These are phyloP conservation scores for Lophotis ruficrista DNA, from an alignment of 2,113 vertebrate species.

Conservation along the genomic window DNA sequence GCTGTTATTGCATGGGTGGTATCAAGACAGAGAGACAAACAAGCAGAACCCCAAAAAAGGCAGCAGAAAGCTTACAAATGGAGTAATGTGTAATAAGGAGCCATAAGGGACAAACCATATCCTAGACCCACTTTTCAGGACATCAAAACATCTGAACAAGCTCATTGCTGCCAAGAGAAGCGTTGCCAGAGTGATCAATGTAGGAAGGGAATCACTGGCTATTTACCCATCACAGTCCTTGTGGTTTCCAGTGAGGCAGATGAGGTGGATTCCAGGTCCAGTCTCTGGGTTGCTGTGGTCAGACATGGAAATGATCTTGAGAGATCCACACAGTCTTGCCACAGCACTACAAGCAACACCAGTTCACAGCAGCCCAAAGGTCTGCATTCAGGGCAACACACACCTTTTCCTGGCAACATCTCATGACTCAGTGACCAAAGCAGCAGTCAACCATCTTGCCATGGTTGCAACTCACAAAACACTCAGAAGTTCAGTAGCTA, in stretches of 20 bases:
- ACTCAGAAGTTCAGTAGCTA: background rate
- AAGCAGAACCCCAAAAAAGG: background rate
- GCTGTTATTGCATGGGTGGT: background rate
- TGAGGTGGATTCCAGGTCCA: background rate
- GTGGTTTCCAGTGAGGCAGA: background rate
- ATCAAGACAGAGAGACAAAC: background rate
- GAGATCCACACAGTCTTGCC: background rate
- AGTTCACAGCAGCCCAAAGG: background rate
- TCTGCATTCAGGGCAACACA: fast-evolving
- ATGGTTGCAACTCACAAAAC: fast-evolving
- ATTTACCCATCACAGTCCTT: slow-evolving; percentile 20
- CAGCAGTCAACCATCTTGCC: fast-evolving
- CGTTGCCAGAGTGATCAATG: background rate
- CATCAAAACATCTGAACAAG: background rate
- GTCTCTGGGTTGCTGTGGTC: background rate
- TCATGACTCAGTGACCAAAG: background rate
- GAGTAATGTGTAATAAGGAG: background rate
- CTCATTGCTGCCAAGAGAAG: background rate
- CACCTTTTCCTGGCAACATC: background rate
- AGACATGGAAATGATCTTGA: slow-evolving; percentile 1
- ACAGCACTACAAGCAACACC: background rate
- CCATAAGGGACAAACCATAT: fast-evolving
- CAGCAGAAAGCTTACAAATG: background rate
- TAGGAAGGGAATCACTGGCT: background rate
- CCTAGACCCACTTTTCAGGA: background rate